Base-by-base conservation (phyloP, 2,888 invertebrate genomes). In the Ochropleura leucogaster region DNA sequence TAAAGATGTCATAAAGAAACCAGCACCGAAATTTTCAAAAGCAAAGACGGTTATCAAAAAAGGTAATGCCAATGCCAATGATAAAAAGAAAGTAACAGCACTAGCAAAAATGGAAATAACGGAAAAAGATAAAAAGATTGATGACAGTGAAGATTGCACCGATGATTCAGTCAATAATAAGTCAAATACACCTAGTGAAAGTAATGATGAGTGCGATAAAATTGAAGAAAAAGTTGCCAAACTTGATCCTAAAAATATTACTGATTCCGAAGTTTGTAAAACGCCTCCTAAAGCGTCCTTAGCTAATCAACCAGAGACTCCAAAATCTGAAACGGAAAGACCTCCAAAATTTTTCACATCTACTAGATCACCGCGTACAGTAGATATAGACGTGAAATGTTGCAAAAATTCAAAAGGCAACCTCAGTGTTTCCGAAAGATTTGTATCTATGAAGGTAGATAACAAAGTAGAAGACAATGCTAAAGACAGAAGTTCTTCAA, bases 331-430 rank as follows among this genome's bases (percentile, higher is more conserved):
- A 89, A 90, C 86, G 44, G 96, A 96, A 88, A 91, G 96, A 79
- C 96, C 96, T 60, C 96, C 94, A 7, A 96, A 96, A 88, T 96
- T 96, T 89, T 96, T 96, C 74, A 96, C 96, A 16, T 96, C 96
- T 2, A 92, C 83, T 79, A 90, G 96, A 86, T 94, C 94, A 64
- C 95, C 96, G 30, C 93, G 96, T 84, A 95, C 92, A 47, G 94
- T 96, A 30, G 96, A 96, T 68, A 95, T 96, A 72, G 96, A 96
- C 84, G 94, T 96, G 0, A 96, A 96, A 89, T 96, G 94, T 85
- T 94, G 92, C 67, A 96, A 96, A 90, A 96, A 92, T 83, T 94
- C 95, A 9, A 96, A 96, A 90, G 96, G 96, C n/a, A 96, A 94
- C 85, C 89, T 96, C 68, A 95, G 93, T 80, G 94, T 95, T 51